Percentiles rank a stretch among this genome's conserved stretches.
phyloP scores from a whole-genome alignment of 2,797 vertebrate species.

The Chelonia mydas region DNA sequence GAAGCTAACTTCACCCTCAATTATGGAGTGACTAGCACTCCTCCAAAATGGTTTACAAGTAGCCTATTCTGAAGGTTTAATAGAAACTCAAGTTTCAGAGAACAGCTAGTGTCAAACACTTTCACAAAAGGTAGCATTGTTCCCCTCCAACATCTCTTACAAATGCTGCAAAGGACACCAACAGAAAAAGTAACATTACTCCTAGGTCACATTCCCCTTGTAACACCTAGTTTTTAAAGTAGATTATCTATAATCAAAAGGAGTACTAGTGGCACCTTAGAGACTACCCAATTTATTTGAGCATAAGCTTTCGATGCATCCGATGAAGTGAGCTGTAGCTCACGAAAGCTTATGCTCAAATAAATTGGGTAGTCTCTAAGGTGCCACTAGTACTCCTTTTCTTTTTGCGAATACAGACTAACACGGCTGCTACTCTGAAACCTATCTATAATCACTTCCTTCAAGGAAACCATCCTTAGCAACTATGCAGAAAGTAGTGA shows the following conservation, averaged over 20 bases:
- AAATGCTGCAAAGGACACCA: neutral
- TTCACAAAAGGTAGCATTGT: neutral
- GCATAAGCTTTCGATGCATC: too few species aligned
- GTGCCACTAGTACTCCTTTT: too few species aligned
- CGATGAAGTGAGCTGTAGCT: too few species aligned
- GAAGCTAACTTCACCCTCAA: neutral
- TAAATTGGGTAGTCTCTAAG: too few species aligned
- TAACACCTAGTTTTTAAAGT: neutral
- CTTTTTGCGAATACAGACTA: too few species aligned
- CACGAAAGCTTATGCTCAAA: too few species aligned
- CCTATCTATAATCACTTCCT: neutral
- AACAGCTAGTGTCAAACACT: neutral
- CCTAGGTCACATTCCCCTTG: neutral
- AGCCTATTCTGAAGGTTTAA: constrained; percentile 20
- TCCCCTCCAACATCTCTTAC: neutral
- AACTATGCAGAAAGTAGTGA: neutral
- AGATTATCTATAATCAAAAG: neutral
- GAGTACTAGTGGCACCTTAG: too few species aligned
- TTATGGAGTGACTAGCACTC: neutral
- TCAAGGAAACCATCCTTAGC: neutral
- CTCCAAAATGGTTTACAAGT: neutral
- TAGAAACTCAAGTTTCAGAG: neutral
- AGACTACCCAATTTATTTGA: too few species aligned
- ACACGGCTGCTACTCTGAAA: too few species aligned
- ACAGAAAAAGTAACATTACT: neutral